Evolutionary conservation across 2,888 invertebrate species (phyloP), one percentile per base, ranked within the genome.

Genomic region (Amiota mariae): DNA sequence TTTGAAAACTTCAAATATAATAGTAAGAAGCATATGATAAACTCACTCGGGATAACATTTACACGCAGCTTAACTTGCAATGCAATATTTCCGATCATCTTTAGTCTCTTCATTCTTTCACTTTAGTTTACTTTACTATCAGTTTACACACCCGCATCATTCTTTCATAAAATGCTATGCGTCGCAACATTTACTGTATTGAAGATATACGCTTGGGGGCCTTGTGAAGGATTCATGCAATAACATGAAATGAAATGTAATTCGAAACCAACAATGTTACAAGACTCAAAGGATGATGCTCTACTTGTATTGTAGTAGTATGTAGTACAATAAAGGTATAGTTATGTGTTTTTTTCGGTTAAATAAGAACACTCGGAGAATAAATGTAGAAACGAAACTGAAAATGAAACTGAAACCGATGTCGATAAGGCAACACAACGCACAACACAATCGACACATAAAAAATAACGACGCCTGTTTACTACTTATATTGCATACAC

Each of bases 401-500:
- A 24, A 24, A 24, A 24, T 36, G 3, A 36, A 36, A 36, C 36
- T 36, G 3, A 36, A 36, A 36, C 36, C 36, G 8, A 6, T 20
- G 15, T 8, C 59, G 4, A 4, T 6, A 20, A 59, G 15, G 24
- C 24, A 24, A 24, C 10, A 15, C 18, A 59, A 15, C 20, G 20
- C 10, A 15, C 18, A 59, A 15, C 20, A 59, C 59, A 20, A 20
- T 59, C 59, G 20, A 15, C 12, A 15, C 78, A 83, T 83, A 84
- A 83, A 83, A 83, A 82, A 76, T 75, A 82, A 84, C 83, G 83
- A 82, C 84, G 81, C 81, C 79, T 83, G 78, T 77, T 75, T 75
- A 77, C 74, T 73, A 59, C 54, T n/a, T 67, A 73, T 68, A 71
- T 1, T 13, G 72, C 64, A 15, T 51, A 70, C 64, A 67, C 24